A percentile compares a stretch with the other conserved stretches of the same genome.
phyloP scores from a whole-genome alignment of 2,113 vertebrate genomes.

The Anas platyrhynchos region DNA sequence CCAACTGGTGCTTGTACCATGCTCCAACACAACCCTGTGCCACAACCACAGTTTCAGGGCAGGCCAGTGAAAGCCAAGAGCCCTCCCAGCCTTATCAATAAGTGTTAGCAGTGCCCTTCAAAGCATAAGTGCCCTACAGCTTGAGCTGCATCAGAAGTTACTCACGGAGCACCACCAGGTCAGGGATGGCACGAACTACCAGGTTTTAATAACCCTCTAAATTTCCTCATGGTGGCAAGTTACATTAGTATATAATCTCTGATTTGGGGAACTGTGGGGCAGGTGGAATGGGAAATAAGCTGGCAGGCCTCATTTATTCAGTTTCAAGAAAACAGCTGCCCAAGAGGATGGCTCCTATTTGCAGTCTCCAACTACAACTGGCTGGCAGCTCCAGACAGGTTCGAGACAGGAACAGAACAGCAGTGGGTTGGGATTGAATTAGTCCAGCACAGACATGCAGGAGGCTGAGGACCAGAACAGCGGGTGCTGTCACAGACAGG shows the following conservation, averaged over 20 bases:
- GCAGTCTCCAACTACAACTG: not conserved
- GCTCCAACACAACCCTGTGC: accelerated
- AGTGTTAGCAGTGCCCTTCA: not conserved
- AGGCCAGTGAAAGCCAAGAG: not conserved
- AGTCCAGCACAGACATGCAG: not conserved
- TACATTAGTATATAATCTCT: not conserved
- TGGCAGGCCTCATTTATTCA: not conserved
- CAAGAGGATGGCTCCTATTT: not conserved
- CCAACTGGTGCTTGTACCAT: not conserved
- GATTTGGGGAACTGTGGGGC: not conserved
- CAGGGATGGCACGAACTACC: not conserved
- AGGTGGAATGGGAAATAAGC: not conserved
- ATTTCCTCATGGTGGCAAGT: not conserved
- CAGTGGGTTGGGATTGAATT: not conserved
- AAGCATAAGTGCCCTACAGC: accelerated
- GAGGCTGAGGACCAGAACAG: not conserved
- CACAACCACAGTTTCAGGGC: not conserved
- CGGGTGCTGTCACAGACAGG: not conserved
- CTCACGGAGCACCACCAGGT: not conserved
- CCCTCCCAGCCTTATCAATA: not conserved
- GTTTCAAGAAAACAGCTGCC: not conserved
- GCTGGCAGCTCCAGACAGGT: not conserved
- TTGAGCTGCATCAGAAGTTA: not conserved
- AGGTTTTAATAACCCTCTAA: not conserved
- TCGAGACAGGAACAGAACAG: not conserved